These are phyloP conservation scores for Chrysolina americana DNA, from an alignment of 2,888 invertebrate species.

Conservation along the genomic window DNA sequence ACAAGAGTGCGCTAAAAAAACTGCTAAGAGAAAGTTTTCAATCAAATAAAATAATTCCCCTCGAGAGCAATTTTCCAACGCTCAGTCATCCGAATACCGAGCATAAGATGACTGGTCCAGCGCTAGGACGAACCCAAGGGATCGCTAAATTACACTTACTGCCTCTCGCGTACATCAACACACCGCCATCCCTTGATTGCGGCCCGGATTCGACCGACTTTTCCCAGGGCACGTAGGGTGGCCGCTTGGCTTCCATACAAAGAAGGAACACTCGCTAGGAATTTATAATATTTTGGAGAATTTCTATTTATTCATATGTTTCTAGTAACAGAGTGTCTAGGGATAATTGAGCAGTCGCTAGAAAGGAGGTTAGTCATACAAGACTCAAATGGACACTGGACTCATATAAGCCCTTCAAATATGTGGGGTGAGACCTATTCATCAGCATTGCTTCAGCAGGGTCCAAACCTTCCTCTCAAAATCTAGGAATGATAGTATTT, in stretches of 20 bases:
- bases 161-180: conserved; percentile 69
- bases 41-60: conserved; percentile 84
- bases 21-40: conserved; percentile 72
- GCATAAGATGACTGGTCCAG: conserved; percentile 64
- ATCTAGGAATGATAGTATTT: too few relatives aligned
- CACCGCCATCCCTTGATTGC: conserved; percentile 51
- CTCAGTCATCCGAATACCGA: conserved; percentile 69
- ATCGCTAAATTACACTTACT: conserved; percentile 71
- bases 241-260: neutral
- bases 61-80: conserved; percentile 80
- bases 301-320: too few relatives aligned
- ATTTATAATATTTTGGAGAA: too few relatives aligned
- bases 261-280: too few relatives aligned
- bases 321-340: too few relatives aligned
- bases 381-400: too few relatives aligned
- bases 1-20: conserved; percentile 67
- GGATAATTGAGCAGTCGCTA: too few relatives aligned
- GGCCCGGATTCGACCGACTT: conserved; percentile 25
- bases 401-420: too few relatives aligned
- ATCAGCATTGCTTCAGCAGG: too few relatives aligned
- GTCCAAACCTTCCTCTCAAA: too few relatives aligned
- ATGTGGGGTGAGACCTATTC: too few relatives aligned
- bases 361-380: too few relatives aligned
- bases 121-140: conserved; percentile 65
- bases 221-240: neutral